These are phyloP conservation scores for Arge pagana DNA, from an alignment of 2,888 invertebrate species.

Conservation along the genomic window DNA sequence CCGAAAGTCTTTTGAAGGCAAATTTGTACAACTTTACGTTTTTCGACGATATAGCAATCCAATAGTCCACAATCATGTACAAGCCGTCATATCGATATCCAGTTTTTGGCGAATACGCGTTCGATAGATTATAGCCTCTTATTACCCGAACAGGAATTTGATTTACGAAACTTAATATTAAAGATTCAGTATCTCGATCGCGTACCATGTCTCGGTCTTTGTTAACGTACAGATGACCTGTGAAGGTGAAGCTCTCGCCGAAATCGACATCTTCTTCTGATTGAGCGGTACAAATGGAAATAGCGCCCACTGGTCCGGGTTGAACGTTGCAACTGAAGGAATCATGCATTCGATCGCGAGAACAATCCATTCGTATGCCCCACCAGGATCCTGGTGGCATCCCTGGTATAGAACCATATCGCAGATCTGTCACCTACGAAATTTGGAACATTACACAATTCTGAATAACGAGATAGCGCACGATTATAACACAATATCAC, in stretches of 20 bases:
- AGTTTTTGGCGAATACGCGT: conserved; percentile 50
- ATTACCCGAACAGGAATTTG: conserved; percentile 49
- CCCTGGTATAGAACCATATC: conserved; percentile 45
- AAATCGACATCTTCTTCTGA: conserved; percentile 45
- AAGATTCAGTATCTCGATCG: conserved; percentile 34
- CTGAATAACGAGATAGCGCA: conserved; percentile 9
- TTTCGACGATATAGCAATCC: conserved; percentile 42
- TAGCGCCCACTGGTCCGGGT: conserved; percentile 47
- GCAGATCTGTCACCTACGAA: conserved; percentile 35
- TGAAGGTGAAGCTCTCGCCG: conserved; percentile 48
- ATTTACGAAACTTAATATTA: conserved; percentile 44
- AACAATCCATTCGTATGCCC: conserved; percentile 55
- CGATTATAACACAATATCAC: not conserved
- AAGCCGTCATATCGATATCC: conserved; percentile 53
- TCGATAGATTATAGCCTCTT: conserved; percentile 47
- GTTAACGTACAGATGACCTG: conserved; percentile 31
- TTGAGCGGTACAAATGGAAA: conserved; percentile 48
- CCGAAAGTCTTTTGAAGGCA: conserved; percentile 39
- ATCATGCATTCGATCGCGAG: conserved; percentile 48
- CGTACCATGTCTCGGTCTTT: conserved; percentile 17
- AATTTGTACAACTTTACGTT: conserved; percentile 46
- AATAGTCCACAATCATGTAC: conserved; percentile 44
- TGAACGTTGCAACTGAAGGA: conserved; percentile 46
- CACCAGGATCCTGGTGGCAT: conserved; percentile 52
- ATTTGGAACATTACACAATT: conserved; percentile 15